A percentile compares a stretch with the other conserved stretches of the same genome.
These are phyloP conservation scores for Trichosurus vulpecula DNA, from an alignment of 2,797 vertebrate genomes.

Conservation along the genomic window DNA sequence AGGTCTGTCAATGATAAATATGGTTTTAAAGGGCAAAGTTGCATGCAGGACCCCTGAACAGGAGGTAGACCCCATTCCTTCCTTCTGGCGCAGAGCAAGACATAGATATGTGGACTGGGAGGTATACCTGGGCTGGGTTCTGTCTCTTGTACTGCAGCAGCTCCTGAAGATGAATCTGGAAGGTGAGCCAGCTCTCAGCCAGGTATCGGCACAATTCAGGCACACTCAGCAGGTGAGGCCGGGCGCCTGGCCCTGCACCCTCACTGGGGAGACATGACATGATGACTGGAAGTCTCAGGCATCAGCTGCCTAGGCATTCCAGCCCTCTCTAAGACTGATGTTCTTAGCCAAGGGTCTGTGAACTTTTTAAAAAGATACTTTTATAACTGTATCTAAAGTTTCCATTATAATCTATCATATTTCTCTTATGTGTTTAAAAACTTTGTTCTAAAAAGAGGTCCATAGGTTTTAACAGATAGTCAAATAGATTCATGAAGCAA, in stretches of 20 bases:
- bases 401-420: background rate
- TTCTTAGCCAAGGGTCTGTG: background rate
- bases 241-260: constrained; percentile 86
- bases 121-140: constrained; percentile 94
- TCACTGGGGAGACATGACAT: constrained; percentile 87
- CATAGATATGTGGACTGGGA: background rate
- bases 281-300: constrained; percentile 74
- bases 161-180: constrained; percentile 94
- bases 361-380: background rate
- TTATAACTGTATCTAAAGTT: background rate
- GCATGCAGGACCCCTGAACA: background rate
- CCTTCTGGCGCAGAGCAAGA: background rate
- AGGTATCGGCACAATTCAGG: constrained; percentile 96
- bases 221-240: constrained; percentile 93
- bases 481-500: background rate
- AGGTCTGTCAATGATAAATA: background rate
- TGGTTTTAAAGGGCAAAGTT: background rate
- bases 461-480: background rate
- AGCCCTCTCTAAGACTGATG: background rate
- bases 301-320: constrained; percentile 59
- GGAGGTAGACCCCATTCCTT: background rate
- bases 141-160: constrained; percentile 95
- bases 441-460: background rate
- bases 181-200: constrained; percentile 97
- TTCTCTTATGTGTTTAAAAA: background rate